Percentiles rank a stretch among this genome's conserved stretches.
These are phyloP conservation scores for Crotalus tigris DNA, from an alignment of 2,113 vertebrate genomes.

Conservation along the genomic window DNA sequence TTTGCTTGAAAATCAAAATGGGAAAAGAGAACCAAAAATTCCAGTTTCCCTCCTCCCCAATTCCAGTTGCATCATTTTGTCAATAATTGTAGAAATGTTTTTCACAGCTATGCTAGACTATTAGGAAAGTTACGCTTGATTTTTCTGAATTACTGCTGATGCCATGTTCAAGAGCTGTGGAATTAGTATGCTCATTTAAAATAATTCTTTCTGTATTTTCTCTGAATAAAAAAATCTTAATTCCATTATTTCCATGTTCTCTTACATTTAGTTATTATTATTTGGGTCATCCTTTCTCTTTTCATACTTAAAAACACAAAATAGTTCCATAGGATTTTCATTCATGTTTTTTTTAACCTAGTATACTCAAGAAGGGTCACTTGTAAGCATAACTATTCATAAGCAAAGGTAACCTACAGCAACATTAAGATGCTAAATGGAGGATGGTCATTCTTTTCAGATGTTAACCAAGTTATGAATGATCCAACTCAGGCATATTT, in stretches of 20 bases:
- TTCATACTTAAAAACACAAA: neutral
- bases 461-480: neutral
- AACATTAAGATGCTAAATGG: neutral
- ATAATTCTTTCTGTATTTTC: neutral
- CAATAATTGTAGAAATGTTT: neutral
- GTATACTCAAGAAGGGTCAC: neutral
- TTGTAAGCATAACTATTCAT: neutral
- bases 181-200: neutral
- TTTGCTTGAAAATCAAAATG: neutral
- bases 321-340: neutral
- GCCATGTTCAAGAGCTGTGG: neutral
- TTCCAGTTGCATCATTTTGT: neutral
- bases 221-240: neutral
- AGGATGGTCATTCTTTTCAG: neutral
- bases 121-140: neutral
- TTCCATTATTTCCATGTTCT: neutral
- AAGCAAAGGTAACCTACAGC: neutral
- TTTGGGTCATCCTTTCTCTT: neutral
- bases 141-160: neutral
- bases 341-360: neutral
- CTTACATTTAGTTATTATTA: neutral
- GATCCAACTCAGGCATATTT: neutral
- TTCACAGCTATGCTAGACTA: neutral
- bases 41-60: neutral
- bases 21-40: neutral